Evolutionary conservation across 2,113 vertebrate genomes (phyloP), one percentile per base, ranked within the genome.

Genomic region (Alaudala cheleensis): DNA sequence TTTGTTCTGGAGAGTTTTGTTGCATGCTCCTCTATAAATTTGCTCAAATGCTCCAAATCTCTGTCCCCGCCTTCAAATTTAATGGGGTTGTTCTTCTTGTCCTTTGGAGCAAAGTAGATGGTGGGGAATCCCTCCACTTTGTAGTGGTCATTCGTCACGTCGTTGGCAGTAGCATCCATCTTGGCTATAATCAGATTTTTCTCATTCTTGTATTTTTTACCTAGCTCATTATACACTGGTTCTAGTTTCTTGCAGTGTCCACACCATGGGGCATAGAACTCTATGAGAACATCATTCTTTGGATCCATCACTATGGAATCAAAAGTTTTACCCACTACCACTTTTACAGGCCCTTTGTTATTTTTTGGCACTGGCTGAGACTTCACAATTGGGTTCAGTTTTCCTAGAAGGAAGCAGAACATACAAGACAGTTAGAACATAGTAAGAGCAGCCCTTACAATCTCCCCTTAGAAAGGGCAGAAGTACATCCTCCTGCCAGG

Each of bases 241-340:
- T 99, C 99, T 76, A 99, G 74, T 91, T 99, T 98, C 96, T 99
- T 99, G 96, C 99, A 99, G 96, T 99, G 99, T 65, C 99, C 99
- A 10, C 99, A 99, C 99, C 99, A 99, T 0, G 99, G 99, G 0
- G 99, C 99, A 4, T 99, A 99, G 96, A 99, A 99, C 97, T 99
- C 99, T 1, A 99, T 98, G 12, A 99, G 98, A 90, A 99, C 99
- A 9, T 99, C 99, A 40, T 98, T 98, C 85, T 98, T 97, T 51
- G 98, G 90, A 81, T 99, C 99, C 99, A 99, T 98, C 85, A 99
- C 99, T 8, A 99, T 98, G 4, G 98, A 92, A 7, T 99, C 98
- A 44, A 99, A 99, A 9, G 98, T 99, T 96, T 99, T 99, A 56
- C 99, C 99, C 44, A 99, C 99, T 49, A 99, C 99, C 28, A 99